Evolutionary conservation across 2,888 invertebrate species (phyloP).

Genomic region (Pammene aurita): DNA sequence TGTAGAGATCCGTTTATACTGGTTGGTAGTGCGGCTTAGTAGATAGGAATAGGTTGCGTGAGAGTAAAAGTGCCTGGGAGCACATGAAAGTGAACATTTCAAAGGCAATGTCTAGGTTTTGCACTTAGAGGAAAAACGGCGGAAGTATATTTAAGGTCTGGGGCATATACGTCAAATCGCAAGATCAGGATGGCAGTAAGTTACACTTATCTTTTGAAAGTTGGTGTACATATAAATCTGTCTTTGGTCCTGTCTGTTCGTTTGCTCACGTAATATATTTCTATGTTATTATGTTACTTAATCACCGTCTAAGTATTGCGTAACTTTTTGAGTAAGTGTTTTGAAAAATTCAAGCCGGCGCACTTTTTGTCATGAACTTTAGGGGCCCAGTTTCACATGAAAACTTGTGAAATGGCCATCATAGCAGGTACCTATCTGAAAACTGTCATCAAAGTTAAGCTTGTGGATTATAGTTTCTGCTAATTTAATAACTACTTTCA

Average conservation of each 20-base stretch:
- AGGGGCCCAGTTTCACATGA: no score
- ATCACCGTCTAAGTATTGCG: background rate
- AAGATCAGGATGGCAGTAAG: background rate
- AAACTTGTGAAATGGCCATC: no score
- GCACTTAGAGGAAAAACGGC: constrained; percentile 4
- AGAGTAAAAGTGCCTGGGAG: constrained; percentile 32
- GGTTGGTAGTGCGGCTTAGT: background rate
- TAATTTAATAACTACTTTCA: no score
- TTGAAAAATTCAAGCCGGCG: no score
- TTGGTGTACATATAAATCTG: background rate
- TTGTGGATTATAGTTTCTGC: no score
- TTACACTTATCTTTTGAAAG: constrained; percentile 8
- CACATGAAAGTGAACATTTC: constrained; percentile 23
- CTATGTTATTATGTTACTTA: background rate
- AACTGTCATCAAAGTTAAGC: no score
- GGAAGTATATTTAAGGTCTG: background rate
- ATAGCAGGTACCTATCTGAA: no score
- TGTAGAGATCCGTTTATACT: background rate
- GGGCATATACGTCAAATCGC: background rate
- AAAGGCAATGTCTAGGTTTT: constrained; percentile 22
- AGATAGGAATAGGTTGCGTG: background rate
- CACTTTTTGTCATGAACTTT: no score
- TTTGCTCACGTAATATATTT: background rate
- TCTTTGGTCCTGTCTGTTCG: background rate
- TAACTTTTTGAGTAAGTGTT: no score